These are phyloP conservation scores for Grapholita molesta DNA, from an alignment of 1,140 invertebrate genomes.

Conservation along the genomic window DNA sequence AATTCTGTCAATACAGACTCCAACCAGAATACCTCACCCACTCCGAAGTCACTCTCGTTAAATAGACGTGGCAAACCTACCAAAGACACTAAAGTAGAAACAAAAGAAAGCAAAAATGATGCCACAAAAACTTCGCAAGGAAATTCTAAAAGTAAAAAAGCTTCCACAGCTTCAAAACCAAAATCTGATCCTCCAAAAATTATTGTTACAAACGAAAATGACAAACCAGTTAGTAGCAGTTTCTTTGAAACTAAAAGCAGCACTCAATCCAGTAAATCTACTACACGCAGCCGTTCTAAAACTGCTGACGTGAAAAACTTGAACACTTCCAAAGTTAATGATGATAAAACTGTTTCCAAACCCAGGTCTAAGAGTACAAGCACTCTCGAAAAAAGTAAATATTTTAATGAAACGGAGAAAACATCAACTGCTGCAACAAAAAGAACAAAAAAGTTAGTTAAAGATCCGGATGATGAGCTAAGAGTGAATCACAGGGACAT, in stretches of 20 bases:
- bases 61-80: not conserved
- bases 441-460: constrained; percentile 23
- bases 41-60: not conserved
- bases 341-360: constrained; percentile 28
- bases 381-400: constrained; percentile 54
- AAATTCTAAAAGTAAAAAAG: not conserved
- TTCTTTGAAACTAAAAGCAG: constrained; percentile 49
- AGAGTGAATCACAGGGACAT: constrained; percentile 65
- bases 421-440: constrained; percentile 26
- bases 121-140: not conserved
- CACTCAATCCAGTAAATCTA: constrained; percentile 23
- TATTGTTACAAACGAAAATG: constrained; percentile 25
- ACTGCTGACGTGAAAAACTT: constrained; percentile 38
- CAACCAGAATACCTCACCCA: not conserved
- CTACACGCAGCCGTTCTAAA: constrained; percentile 49
- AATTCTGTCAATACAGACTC: constrained; percentile 14
- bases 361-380: constrained; percentile 52
- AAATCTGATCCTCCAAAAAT: constrained; percentile 41
- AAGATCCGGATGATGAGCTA: constrained; percentile 37
- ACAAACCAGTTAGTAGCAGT: constrained; percentile 44
- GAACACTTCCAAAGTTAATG: constrained; percentile 23
- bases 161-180: not conserved
- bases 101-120: not conserved
- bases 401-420: constrained; percentile 41
- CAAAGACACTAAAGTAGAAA: not conserved